Evolutionary conservation across 2,797 vertebrate species (phyloP).

Genomic region (Ptychadena robeensis): DNA sequence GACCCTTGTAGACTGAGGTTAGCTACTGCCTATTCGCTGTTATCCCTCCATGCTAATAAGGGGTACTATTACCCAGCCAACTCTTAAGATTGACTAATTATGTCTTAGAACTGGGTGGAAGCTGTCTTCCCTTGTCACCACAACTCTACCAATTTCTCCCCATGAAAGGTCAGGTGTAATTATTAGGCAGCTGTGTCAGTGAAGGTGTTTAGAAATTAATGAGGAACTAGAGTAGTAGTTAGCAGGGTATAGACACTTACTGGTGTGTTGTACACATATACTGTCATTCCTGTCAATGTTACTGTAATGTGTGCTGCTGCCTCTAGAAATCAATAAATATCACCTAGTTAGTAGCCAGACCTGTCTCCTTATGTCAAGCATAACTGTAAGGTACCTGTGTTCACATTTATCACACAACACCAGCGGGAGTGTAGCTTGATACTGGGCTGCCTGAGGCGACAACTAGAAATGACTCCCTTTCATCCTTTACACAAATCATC

Average conservation of each 20-base stretch:
- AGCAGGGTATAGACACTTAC: neutral
- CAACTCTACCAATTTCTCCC: neutral
- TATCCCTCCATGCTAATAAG: neutral
- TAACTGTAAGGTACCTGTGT: neutral
- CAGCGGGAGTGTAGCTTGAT: neutral
- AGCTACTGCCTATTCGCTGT: neutral
- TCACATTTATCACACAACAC: constrained; percentile 14
- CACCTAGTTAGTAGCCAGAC: constrained; percentile 16
- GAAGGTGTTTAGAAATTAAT: constrained; percentile 52
- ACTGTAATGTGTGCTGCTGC: neutral
- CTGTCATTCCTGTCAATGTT: neutral
- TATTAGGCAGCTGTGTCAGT: constrained; percentile 52
- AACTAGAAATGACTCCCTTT: constrained; percentile 13
- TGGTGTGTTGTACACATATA: neutral
- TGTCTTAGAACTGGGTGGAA: neutral
- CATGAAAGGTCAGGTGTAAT: constrained; percentile 61
- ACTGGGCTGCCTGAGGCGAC: neutral
- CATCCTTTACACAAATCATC: constrained; percentile 5
- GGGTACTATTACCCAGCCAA: neutral
- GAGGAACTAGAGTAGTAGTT: constrained; percentile 27
- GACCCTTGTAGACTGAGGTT: neutral
- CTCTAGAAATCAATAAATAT: constrained; percentile 17
- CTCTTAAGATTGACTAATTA: constrained; percentile 22
- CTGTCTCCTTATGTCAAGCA: constrained; percentile 7
- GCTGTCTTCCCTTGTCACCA: constrained; percentile 4